These are phyloP conservation scores for Sturmia bella DNA, from an alignment of 2,888 invertebrate species.

Conservation along the genomic window DNA sequence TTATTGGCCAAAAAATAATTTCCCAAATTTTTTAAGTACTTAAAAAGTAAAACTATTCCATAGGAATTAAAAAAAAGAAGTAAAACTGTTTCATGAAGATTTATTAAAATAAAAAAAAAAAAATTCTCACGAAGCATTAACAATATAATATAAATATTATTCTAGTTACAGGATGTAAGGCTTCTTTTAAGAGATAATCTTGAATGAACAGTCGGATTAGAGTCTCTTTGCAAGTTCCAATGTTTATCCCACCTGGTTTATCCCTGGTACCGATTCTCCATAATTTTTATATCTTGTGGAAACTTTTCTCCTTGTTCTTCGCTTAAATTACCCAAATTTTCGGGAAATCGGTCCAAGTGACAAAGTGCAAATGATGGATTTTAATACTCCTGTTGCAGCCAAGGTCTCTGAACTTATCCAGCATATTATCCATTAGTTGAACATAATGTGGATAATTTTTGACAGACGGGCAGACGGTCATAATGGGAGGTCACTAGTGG, in stretches of 20 bases:
- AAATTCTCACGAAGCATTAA: conserved; percentile 14
- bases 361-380: conserved; percentile 19
- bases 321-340: conserved; percentile 34
- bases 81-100: conserved; percentile 20
- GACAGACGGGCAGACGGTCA: no score
- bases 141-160: conserved; percentile 23
- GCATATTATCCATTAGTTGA: conserved; percentile 43
- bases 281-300: conserved; percentile 40
- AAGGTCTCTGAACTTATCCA: conserved; percentile 46
- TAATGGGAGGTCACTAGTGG: no score
- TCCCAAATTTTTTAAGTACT: conserved; percentile 12
- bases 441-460: conserved; percentile 31
- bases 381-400: conserved; percentile 32
- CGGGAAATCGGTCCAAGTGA: conserved; percentile 48
- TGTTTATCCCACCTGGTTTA: no score
- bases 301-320: conserved; percentile 45
- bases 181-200: conserved; percentile 26
- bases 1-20: conserved; percentile 26
- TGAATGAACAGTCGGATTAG: no score
- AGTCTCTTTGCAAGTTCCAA: no score
- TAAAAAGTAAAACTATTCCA: conserved; percentile 36
- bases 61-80: conserved; percentile 20
- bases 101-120: conserved; percentile 20
- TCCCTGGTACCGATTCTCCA: no score
- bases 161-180: conserved; percentile 22